These are phyloP conservation scores for Porphyrio hochstetteri DNA, from an alignment of 2,113 vertebrate species.

Conservation along the genomic window DNA sequence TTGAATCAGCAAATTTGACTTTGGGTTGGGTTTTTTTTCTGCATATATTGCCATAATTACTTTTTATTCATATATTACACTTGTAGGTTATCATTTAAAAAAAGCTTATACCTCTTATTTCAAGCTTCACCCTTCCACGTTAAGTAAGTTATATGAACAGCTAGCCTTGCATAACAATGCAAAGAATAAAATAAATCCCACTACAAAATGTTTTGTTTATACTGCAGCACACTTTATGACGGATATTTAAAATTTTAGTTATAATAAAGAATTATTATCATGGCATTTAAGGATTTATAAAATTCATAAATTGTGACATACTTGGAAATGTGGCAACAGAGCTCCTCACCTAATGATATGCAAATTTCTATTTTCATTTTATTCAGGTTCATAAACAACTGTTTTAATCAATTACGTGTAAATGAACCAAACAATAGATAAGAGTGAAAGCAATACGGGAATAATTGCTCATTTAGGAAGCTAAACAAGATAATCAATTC, in stretches of 20 bases:
- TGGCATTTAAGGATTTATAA: not conserved
- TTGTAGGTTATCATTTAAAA: not conserved
- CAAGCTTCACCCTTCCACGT: not conserved
- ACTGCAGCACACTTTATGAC: not conserved
- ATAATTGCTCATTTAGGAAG: not conserved
- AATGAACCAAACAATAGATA: not conserved
- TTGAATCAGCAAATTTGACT: not conserved
- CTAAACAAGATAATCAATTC: not conserved
- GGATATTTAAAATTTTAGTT: not conserved
- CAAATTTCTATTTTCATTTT: not conserved
- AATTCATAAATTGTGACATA: not conserved
- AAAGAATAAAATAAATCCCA: not conserved
- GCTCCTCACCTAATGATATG: not conserved
- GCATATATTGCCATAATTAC: not conserved
- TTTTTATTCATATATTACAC: not conserved
- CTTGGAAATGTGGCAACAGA: not conserved
- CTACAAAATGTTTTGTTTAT: not conserved
- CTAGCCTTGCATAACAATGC: not conserved
- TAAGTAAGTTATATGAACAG: not conserved
- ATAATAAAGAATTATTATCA: not conserved
- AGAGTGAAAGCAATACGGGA: not conserved
- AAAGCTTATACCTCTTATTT: not conserved
- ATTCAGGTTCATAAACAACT: not conserved
- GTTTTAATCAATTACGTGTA: constrained; percentile 3
- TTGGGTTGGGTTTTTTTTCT: not conserved